These are phyloP conservation scores for Plagodis dolabraria DNA, from an alignment of 2,888 invertebrate species.

Conservation along the genomic window DNA sequence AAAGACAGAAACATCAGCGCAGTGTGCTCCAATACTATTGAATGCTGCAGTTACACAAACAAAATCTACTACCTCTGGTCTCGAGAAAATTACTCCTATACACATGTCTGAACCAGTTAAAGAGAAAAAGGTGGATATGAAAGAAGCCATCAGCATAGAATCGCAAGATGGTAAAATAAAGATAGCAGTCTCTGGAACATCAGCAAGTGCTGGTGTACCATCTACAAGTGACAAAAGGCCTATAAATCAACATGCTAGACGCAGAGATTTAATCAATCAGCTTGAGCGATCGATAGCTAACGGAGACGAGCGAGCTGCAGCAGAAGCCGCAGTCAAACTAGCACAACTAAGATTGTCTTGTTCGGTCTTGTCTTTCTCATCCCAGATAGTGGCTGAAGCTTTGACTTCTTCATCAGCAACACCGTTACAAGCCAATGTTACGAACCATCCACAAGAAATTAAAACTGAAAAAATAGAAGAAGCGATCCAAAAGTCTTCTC, in stretches of 20 bases:
- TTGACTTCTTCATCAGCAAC: conserved; percentile 37
- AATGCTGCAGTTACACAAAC: conserved; percentile 5
- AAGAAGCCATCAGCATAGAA: conserved; percentile 4
- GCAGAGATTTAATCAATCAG: conserved; percentile 85
- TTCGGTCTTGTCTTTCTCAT: conserved; percentile 84
- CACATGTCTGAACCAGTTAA: conserved; percentile 14
- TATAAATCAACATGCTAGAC: conserved; percentile 60
- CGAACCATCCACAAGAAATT: conserved; percentile 8
- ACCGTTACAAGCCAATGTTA: conserved; percentile 8
- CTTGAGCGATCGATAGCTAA: conserved; percentile 91
- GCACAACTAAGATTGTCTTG: conserved; percentile 91
- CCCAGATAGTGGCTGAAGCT: conserved; percentile 66
- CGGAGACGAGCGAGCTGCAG: conserved; percentile 90
- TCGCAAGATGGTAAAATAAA: conserved; percentile 25
- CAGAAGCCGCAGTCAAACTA: conserved; percentile 90
- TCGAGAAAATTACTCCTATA: conserved; percentile 7
- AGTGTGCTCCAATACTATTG: conserved; percentile 5
- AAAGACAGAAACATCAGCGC: conserved; percentile 3
- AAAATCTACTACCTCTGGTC: neutral
- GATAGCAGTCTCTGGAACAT: neutral
- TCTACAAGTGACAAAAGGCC: conserved; percentile 11
- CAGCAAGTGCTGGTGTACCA: conserved; percentile 1
- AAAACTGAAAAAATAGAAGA: conserved; percentile 19
- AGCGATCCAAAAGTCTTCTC: conserved; percentile 10
- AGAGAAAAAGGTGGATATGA: conserved; percentile 17